Conservation (phyloP, 2,888 invertebrate genomes). For the Hipparchia sbordonii region DNA sequence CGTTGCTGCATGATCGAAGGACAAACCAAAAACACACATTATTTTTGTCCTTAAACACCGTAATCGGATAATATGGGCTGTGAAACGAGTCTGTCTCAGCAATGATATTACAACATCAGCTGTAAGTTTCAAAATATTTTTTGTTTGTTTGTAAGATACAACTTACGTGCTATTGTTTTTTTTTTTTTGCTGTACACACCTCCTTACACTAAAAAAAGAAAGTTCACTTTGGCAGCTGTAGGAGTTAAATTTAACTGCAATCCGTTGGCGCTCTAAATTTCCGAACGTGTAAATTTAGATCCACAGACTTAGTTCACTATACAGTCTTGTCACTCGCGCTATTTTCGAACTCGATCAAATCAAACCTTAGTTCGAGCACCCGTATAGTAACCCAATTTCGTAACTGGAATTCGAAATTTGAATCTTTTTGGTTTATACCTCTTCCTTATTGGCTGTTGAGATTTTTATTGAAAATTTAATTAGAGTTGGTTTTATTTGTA, state of each 20-base stretch:
- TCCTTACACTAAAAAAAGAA: slow-evolving; percentile 45
- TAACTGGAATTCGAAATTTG: slow-evolving; percentile 36
- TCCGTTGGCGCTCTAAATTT: slow-evolving; percentile 79
- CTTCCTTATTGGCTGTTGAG: slow-evolving; percentile 8
- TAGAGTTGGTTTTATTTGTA: not conserved
- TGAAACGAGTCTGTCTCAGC: no score
- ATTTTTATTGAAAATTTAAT: not conserved
- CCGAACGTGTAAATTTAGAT: slow-evolving; percentile 76
- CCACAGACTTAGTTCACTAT: slow-evolving; percentile 75
- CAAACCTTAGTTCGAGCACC: slow-evolving; percentile 44
- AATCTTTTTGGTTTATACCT: slow-evolving; percentile 6
- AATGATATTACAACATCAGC: no score
- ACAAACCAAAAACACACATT: no score
- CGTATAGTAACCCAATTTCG: slow-evolving; percentile 45
- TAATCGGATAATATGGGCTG: no score
- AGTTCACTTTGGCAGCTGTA: slow-evolving; percentile 79
- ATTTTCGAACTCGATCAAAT: slow-evolving; percentile 60
- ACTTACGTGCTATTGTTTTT: slow-evolving; percentile 9
- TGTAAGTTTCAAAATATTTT: not conserved
- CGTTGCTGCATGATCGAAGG: no score
- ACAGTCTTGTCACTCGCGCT: slow-evolving; percentile 76
- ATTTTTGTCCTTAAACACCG: no score
- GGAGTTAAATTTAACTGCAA: slow-evolving; percentile 54
- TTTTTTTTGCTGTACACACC: slow-evolving; percentile 15
- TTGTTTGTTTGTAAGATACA: not conserved